phyloP scores from a whole-genome alignment of 2,113 vertebrate genomes.

The Urocolius indicus region DNA sequence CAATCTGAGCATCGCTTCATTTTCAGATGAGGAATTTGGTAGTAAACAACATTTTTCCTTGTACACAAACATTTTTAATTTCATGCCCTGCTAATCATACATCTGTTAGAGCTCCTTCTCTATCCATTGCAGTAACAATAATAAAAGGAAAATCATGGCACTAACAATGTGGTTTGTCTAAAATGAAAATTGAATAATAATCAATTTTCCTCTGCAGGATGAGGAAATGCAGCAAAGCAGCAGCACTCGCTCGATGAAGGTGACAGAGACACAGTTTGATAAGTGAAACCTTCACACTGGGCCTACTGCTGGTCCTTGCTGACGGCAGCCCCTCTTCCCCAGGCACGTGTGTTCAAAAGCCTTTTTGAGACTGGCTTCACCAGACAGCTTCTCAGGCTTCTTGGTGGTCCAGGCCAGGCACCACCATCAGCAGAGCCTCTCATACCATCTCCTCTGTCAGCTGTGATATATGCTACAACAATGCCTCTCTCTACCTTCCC shows the following conservation, averaged over 20 bases:
- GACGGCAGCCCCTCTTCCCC: neutral
- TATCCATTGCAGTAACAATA: constrained; percentile 30
- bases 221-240: neutral
- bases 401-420: neutral
- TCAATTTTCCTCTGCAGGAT: constrained; percentile 49
- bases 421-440: neutral
- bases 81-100: constrained; percentile 82
- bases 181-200: constrained; percentile 70
- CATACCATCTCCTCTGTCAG: neutral
- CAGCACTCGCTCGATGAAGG: neutral
- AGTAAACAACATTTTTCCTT: constrained; percentile 76
- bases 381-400: neutral
- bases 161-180: constrained; percentile 70
- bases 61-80: constrained; percentile 79
- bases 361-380: neutral
- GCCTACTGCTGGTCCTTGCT: neutral
- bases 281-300: accelerated
- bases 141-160: constrained; percentile 64
- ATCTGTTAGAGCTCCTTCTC: constrained; percentile 75
- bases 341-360: accelerated
- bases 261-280: neutral
- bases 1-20: constrained; percentile 60
- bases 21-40: constrained; percentile 68
- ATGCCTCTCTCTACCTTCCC: neutral
- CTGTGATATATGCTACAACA: neutral